phyloP scores from a whole-genome alignment of 2,797 vertebrate species.

The Lepus townsendii region DNA sequence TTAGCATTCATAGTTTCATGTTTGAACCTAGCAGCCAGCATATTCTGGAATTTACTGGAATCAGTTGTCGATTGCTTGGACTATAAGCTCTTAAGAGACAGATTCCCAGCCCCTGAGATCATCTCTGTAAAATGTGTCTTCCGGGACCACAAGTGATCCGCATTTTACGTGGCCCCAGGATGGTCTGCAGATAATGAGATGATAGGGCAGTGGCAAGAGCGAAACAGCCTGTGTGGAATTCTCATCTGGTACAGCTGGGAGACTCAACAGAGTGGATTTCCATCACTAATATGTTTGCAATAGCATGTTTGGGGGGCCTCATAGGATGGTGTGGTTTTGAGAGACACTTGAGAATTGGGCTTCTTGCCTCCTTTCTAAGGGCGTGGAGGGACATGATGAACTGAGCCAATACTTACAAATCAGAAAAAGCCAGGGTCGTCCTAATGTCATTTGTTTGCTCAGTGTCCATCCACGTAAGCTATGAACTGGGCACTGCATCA shows the following conservation, averaged over 20 bases:
- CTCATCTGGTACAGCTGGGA: background rate
- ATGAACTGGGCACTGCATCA: background rate
- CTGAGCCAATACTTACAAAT: background rate
- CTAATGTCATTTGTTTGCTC: background rate
- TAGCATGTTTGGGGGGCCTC: background rate
- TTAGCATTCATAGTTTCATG: background rate
- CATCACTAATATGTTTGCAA: background rate
- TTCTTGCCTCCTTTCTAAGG: conserved; percentile 9
- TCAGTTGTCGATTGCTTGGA: background rate
- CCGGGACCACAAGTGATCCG: background rate
- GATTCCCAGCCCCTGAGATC: background rate
- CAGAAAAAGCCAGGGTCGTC: background rate
- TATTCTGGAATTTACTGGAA: background rate
- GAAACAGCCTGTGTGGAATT: background rate
- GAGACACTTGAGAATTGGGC: background rate
- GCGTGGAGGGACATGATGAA: background rate
- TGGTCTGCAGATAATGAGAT: background rate
- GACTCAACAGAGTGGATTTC: background rate
- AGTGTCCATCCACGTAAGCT: background rate
- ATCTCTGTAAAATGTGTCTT: background rate
- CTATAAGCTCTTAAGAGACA: background rate
- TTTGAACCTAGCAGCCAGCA: background rate
- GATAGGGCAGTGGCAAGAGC: background rate
- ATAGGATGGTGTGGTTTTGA: background rate
- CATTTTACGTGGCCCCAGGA: background rate